These are phyloP conservation scores for Tadarida brasiliensis DNA, from an alignment of 2,797 vertebrate genomes.

Conservation along the genomic window DNA sequence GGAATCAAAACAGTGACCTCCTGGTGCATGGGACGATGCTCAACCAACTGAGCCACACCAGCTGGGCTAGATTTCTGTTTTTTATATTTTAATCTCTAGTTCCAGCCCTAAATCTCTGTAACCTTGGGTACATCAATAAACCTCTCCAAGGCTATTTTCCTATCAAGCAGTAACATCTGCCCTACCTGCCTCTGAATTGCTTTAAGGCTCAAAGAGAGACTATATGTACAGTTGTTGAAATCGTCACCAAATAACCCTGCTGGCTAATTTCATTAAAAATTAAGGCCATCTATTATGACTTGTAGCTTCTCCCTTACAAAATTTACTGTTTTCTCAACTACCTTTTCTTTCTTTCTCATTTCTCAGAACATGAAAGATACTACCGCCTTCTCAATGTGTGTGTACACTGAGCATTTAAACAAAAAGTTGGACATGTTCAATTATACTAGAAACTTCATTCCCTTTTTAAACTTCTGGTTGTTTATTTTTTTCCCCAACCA, in stretches of 20 bases:
- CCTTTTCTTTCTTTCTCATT: not conserved
- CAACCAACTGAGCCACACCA: no score
- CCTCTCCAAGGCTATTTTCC: not conserved
- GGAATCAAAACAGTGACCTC: no score
- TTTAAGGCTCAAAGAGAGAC: not conserved
- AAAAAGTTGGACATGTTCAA: not conserved
- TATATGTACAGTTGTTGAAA: not conserved
- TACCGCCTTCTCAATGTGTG: not conserved
- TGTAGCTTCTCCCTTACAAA: not conserved
- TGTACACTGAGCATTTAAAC: conserved; percentile 33
- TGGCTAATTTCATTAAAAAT: conserved; percentile 40
- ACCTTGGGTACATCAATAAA: not conserved
- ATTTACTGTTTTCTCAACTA: not conserved
- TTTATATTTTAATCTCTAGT: not conserved
- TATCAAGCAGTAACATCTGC: not conserved
- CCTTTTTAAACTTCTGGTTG: conserved; percentile 16
- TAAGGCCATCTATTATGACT: not conserved
- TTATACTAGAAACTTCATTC: not conserved
- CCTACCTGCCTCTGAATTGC: not conserved
- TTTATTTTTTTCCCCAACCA: not conserved
- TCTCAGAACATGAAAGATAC: not conserved
- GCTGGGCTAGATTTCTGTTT: not conserved
- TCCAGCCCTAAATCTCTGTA: not conserved
- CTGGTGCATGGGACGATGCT: no score
- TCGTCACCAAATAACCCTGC: conserved; percentile 2